Percentiles rank a stretch among this genome's conserved stretches.
These are phyloP conservation scores for Stegastes partitus DNA, from an alignment of 2,113 vertebrate species.

Conservation along the genomic window DNA sequence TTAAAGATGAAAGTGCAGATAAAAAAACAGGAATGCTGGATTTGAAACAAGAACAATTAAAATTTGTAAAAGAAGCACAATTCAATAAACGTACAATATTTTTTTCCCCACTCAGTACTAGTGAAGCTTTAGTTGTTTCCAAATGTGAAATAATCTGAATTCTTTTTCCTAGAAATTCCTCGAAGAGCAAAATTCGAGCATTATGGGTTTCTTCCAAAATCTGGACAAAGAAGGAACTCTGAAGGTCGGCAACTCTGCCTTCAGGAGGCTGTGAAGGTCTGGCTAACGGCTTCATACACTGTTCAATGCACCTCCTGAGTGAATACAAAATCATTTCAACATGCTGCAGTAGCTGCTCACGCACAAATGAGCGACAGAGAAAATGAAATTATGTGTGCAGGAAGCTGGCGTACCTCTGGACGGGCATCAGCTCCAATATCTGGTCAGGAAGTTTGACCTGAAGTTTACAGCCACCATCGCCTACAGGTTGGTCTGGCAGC, in stretches of 20 bases:
- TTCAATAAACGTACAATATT: too few relatives aligned
- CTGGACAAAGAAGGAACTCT: constrained; percentile 69
- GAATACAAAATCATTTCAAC: not conserved
- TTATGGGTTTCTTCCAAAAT: constrained; percentile 82
- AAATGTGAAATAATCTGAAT: constrained; percentile 15
- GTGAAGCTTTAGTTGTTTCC: not conserved
- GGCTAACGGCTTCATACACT: not conserved
- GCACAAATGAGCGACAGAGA: not conserved
- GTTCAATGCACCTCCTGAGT: not conserved
- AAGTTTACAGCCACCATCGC: constrained; percentile 70
- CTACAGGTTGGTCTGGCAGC: constrained; percentile 79
- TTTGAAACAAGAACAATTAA: too few relatives aligned
- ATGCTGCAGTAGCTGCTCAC: not conserved
- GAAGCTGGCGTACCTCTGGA: constrained; percentile 77
- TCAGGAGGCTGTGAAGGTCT: constrained; percentile 66
- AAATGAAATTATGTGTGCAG: constrained; percentile 43
- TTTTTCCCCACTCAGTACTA: not conserved
- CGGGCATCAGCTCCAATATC: constrained; percentile 74
- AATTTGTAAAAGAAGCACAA: too few relatives aligned
- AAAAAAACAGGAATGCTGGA: too few relatives aligned
- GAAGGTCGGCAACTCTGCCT: constrained; percentile 79
- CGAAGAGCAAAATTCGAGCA: constrained; percentile 68
- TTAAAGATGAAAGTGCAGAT: too few relatives aligned
- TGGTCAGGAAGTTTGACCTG: constrained; percentile 74
- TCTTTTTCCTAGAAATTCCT: constrained; percentile 61